Percentiles rank a stretch among this genome's conserved stretches.
phyloP scores from a whole-genome alignment of 2,888 invertebrate species.

The Leucophenga maculata region DNA sequence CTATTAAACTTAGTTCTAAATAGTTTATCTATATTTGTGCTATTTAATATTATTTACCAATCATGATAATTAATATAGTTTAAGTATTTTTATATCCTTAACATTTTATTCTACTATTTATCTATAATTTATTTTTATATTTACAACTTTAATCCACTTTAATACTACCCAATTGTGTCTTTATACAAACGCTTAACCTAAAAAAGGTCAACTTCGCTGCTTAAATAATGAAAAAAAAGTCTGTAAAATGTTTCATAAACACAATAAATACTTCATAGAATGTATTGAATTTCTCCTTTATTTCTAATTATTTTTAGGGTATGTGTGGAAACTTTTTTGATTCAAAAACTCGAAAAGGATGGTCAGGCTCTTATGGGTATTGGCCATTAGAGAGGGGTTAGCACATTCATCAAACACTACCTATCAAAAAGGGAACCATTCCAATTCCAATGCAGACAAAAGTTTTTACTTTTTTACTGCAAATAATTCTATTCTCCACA shows the following conservation, averaged over 20 bases:
- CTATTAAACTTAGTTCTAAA: background rate
- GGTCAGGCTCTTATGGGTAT: no score
- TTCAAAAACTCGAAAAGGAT: no score
- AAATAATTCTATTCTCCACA: no score
- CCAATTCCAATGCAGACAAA: no score
- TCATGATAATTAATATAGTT: background rate
- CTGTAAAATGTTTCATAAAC: slow-evolving; percentile 68
- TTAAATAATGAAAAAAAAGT: slow-evolving; percentile 59
- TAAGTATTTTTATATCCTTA: no score
- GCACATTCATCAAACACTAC: no score
- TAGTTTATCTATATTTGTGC: slow-evolving; percentile 8
- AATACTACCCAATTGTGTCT: background rate
- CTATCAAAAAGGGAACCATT: no score
- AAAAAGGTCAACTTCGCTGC: slow-evolving; percentile 50
- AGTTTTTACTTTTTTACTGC: no score
- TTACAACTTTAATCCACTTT: background rate
- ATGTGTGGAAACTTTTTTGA: no score
- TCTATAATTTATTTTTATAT: background rate
- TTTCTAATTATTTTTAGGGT: no score
- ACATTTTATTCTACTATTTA: slow-evolving; percentile 31
- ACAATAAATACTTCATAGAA: slow-evolving; percentile 53
- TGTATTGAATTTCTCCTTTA: slow-evolving; percentile 19
- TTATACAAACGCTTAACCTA: background rate
- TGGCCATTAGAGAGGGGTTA: no score
- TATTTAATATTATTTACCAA: background rate